Evolutionary conservation across 1,140 invertebrate genomes (phyloP).

Genomic region (Papilio machaon): DNA sequence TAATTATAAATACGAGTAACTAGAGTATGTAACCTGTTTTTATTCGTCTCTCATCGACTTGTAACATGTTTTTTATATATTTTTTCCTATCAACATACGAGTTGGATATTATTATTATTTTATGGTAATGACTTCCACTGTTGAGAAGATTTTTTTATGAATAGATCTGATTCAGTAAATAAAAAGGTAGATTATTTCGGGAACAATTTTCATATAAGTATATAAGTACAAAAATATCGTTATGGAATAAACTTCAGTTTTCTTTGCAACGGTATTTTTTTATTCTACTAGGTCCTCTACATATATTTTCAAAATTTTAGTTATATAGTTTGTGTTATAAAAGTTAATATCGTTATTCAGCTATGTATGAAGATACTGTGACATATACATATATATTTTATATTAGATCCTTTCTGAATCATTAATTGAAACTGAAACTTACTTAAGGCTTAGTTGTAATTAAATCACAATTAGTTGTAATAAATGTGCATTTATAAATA

Average conservation of each 20-base stretch:
- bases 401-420: not conserved
- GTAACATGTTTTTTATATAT: not conserved
- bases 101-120: conserved; percentile 4
- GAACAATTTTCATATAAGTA: not conserved
- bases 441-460: not conserved
- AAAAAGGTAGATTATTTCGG: not conserved
- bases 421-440: not conserved
- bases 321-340: no score
- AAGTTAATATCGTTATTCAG: no score
- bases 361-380: no score
- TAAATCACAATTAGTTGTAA: not conserved
- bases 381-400: no score
- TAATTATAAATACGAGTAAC: conserved; percentile 33
- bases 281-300: no score
- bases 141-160: conserved; percentile 4
- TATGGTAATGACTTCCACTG: conserved; percentile 2
- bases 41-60: conserved; percentile 24
- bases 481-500: not conserved
- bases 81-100: conserved; percentile 18
- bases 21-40: conserved; percentile 38
- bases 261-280: no score
- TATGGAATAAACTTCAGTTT: no score
- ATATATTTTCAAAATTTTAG: no score
- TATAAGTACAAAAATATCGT: no score
- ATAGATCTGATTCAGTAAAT: not conserved